Evolutionary conservation across 2,113 vertebrate species (phyloP).

Genomic region (Ctenomys sociabilis): DNA sequence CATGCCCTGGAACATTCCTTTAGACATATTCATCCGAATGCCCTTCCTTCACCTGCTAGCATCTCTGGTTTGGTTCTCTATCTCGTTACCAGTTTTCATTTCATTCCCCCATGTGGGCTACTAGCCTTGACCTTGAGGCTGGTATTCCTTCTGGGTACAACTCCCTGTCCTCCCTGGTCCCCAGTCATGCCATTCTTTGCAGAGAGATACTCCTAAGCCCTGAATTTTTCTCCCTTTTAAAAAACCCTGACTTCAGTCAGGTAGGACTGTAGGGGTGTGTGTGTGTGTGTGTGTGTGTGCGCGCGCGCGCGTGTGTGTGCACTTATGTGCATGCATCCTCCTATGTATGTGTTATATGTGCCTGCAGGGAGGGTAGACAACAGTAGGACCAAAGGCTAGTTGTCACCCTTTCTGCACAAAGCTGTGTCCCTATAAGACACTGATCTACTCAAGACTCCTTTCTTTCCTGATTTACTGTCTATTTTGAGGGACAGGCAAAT

Average conservation of each 20-base stretch:
- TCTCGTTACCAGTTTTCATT: neutral
- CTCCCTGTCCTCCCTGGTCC: neutral
- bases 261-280: neutral
- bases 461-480: neutral
- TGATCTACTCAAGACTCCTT: neutral
- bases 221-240: neutral
- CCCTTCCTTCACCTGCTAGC: neutral
- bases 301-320: neutral
- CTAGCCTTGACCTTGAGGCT: constrained; percentile 10
- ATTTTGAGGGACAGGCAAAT: neutral
- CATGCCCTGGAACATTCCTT: neutral
- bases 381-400: neutral
- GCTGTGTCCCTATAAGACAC: neutral
- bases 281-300: neutral
- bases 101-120: neutral
- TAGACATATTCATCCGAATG: neutral
- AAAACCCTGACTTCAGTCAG: neutral
- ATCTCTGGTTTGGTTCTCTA: constrained; percentile 30
- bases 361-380: neutral
- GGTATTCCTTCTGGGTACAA: neutral
- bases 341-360: neutral
- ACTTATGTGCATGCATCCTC: neutral
- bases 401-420: neutral
- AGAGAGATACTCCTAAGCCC: neutral
- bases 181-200: neutral